A percentile compares a stretch with the other conserved stretches of the same genome.
phyloP scores from a whole-genome alignment of 37 sponge, comb jelly and placozoan genomes.

The Bolinopsis microptera region DNA sequence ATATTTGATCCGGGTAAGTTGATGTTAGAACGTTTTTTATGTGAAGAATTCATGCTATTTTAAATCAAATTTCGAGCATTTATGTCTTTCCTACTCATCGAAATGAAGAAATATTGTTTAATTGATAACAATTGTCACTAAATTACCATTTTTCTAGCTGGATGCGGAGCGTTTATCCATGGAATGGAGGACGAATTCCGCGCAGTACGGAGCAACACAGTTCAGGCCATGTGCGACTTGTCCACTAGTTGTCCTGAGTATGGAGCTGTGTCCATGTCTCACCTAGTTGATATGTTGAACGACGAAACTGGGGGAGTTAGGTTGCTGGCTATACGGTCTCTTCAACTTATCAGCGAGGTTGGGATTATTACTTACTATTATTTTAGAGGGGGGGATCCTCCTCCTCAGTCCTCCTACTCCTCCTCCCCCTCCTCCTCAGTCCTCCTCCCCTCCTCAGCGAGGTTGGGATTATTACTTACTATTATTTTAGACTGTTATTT shows the following conservation, averaged over 20 bases:
- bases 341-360: not conserved
- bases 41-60: not conserved
- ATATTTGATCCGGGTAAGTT: constrained; percentile 2
- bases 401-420: too few species aligned
- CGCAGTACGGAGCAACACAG: constrained; percentile 39
- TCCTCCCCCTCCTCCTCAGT: too few species aligned
- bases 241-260: not conserved
- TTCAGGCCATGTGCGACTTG: constrained; percentile 27
- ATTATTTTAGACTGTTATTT: too few species aligned
- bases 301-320: constrained; percentile 24
- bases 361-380: not conserved
- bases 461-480: not conserved
- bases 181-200: constrained; percentile 48
- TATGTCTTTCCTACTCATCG: too few species aligned
- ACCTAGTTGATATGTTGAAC: constrained; percentile 56
- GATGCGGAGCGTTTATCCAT: constrained; percentile 64
- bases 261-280: constrained; percentile 12
- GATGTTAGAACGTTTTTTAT: too few species aligned
- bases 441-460: not conserved
- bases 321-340: not conserved
- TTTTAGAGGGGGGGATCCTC: too few species aligned
- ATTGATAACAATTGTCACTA: not conserved
- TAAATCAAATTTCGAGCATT: not conserved
- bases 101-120: too few species aligned
- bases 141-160: not conserved